A percentile compares a stretch with the other conserved stretches of the same genome.
Conservation (phyloP, 2,888 invertebrate species). For the Geotrupes spiniger region DNA sequence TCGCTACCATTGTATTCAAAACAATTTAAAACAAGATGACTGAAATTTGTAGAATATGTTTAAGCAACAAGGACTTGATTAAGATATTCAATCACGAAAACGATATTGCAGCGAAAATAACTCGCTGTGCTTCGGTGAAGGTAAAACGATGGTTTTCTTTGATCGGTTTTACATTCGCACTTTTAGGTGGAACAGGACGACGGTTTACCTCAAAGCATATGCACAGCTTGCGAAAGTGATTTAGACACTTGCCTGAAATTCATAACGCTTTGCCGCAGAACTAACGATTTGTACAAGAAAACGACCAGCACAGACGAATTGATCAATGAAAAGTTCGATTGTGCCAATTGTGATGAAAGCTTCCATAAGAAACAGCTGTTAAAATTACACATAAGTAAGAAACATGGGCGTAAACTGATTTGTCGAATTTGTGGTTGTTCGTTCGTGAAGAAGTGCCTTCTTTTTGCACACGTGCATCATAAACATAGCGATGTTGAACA, state of each 20-base stretch:
- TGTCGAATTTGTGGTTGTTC: too few relatives aligned
- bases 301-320: background rate
- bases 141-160: too few relatives aligned
- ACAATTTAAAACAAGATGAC: background rate
- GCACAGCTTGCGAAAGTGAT: conserved; percentile 27
- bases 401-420: too few relatives aligned
- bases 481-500: conserved; percentile 13
- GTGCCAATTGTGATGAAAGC: background rate
- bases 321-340: background rate
- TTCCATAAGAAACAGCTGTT: background rate
- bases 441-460: too few relatives aligned
- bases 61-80: background rate
- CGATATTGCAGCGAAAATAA: background rate
- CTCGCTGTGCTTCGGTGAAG: background rate
- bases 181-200: conserved; percentile 28
- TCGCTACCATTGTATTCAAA: background rate
- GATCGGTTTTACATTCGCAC: background rate
- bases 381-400: background rate
- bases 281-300: conserved; percentile 13
- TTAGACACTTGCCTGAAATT: conserved; percentile 29
- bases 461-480: too few relatives aligned
- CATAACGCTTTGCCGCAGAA: conserved; percentile 30
- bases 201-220: conserved; percentile 30
- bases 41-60: background rate
- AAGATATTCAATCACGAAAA: background rate